Evolutionary conservation across 2,888 invertebrate species (phyloP), one percentile per base, ranked within the genome.

Genomic region (Monopis laevigella): DNA sequence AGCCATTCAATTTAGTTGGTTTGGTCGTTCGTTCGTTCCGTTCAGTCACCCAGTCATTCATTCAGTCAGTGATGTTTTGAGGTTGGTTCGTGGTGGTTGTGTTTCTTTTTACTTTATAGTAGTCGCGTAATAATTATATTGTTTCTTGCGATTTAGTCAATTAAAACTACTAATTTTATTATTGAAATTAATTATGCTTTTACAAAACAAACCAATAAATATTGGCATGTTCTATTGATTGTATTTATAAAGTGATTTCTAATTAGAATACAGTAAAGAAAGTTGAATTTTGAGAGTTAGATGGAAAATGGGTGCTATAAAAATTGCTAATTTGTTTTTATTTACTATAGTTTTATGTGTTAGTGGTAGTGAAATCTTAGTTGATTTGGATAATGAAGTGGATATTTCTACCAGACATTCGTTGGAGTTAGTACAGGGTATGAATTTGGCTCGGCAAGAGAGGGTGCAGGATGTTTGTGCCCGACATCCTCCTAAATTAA

Each of bases 401-500:
- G 32, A 17, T 32, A n/a, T n/a, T n/a, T 17, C 32, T 10, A 7
- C 5, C 4, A 5, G 4, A 11, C 36, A 36, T 36, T 36, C 36
- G 2, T 21, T 36, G 49, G 84, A 86, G 54, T 60, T 86, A 54
- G 86, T 85, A 49, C 86, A 86, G 61, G 82, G 85, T 39, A 73
- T 84, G 58, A 86, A 86, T 61, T 73, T 86, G 50, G 85, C 84
- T 30, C 72, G 87, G 0, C 86, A 86, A 59, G 86, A 87, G 52
- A 68, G 80, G 35, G 69, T 87, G 47, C 84, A 86, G 51, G 82
- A 84, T 46, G 78, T 82, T 46, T 90, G 90, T 55, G 74, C 83
- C 40, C 75, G 70, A 2, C 70, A 81, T 47, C 75, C 78, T 3
- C 70, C 77, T 26, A 67, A 57, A 43, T 62, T 62, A 26, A 58